Evolutionary conservation across 2,797 vertebrate genomes (phyloP), one percentile per base, ranked within the genome.

Genomic region (Eulemur coronatus): DNA sequence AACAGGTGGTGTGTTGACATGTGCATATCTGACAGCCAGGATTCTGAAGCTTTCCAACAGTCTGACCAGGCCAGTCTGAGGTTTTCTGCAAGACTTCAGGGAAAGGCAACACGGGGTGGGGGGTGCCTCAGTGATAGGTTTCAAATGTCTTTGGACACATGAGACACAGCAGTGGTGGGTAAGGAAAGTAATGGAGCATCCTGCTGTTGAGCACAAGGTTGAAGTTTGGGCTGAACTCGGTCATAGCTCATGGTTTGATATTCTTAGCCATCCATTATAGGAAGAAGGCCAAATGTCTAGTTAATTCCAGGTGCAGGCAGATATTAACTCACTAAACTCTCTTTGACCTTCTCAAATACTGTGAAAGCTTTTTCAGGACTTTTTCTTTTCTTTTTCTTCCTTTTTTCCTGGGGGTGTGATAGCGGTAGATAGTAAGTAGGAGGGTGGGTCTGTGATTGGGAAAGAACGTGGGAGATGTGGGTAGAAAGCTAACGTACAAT

Each of bases 1-100:
- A 97, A 96, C 93, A 98, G 97, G 98, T 98, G 95, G 89, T 0
- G 5, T 95, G 87, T 78, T 97, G 97, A 97, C 95, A 96, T 86
- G 93, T 50, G 38, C 87, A 85, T 69, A 93, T 96, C 50, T 96
- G 97, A 96, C 93, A 80, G 92, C 78, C 89, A 61, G 79, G 73
- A 52, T 91, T 92, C 88, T 33, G 38, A 87, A 95, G 43, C 72
- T 90, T 87, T 97, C 89, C 87, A 73, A 90, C 52, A 50, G 76
- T 79, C 91, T 93, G 87, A 67, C 50, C 67, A 48, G 91, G 73
- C 93, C 76, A 92, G 30, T 24, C 50, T 13, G 20, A 92, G 84
- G 63, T 38, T 92, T 86, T 72, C 86, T 84, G 48, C 48, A 46
- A 65, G 94, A 75, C 80, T 80, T 78, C 35, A 82, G 84, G 75